Conservation (phyloP, 2,888 invertebrate genomes). For the Nymphalis urticae region DNA sequence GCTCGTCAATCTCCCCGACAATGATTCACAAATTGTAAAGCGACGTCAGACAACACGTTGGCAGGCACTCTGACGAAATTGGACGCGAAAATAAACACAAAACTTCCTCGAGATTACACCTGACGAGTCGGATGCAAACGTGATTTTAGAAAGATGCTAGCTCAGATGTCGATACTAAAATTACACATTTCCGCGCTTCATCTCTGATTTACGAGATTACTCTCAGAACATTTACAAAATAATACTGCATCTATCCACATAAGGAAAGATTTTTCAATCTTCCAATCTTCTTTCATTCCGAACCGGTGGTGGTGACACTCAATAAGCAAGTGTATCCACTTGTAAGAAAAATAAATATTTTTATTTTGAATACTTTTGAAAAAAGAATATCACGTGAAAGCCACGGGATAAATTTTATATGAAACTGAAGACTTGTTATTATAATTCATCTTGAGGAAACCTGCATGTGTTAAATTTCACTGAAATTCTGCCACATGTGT, state of each 20-base stretch:
- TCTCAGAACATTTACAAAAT: constrained; percentile 9
- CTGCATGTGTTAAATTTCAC: no score
- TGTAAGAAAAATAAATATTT: no score
- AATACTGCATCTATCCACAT: not conserved
- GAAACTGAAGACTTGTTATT: no score
- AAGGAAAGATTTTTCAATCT: not conserved
- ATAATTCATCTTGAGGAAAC: no score
- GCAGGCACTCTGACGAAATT: constrained; percentile 76
- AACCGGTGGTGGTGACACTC: no score
- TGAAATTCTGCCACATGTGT: no score
- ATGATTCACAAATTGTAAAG: constrained; percentile 38
- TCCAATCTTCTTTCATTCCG: no score
- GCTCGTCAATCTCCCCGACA: not conserved
- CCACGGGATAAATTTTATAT: no score
- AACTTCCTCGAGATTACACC: constrained; percentile 75
- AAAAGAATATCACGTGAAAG: no score
- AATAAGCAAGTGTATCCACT: no score
- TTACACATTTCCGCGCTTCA: constrained; percentile 20
- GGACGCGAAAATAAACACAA: constrained; percentile 79
- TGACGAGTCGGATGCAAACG: constrained; percentile 66
- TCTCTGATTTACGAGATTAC: constrained; percentile 24
- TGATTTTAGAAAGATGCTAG: constrained; percentile 52
- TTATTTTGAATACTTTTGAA: no score
- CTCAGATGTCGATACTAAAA: constrained; percentile 30
- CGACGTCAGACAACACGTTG: constrained; percentile 75